Base-by-base conservation (phyloP, 1,140 invertebrate genomes). In the Tetramorium simillimum region DNA sequence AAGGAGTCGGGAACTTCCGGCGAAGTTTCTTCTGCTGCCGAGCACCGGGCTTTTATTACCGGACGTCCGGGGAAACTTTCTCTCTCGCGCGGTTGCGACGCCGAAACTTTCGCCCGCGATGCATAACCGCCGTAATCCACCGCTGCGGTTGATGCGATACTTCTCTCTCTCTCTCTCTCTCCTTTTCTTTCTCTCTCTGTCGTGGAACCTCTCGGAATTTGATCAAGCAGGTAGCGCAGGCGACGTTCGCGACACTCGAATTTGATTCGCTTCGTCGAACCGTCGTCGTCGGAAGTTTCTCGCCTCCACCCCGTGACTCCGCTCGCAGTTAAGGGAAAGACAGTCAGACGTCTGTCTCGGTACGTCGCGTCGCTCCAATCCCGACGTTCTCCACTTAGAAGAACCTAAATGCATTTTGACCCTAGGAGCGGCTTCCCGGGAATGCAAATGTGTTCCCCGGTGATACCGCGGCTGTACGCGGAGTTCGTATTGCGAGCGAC, bases 291-390 rank as follows among this genome's bases (percentile, higher is more conserved):
- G 7, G 3, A 72, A 62, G 78, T 65, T 85, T 16, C 28, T 53
- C 24, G 3, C 37, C n/a, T 75, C 2, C 58, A 24, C 5, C 37
- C 18, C 40, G 40, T 24, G 72, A 70, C 62, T 75, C 12, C 18
- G 33, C 62, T 92, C 91, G 51, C 86, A 95, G 95, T 95, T 94
- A 58, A 94, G 94, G 51, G 93, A 94, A 33, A 88, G 94, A 56
- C 87, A 93, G 93, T 94, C 80, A 58, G 37, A 16, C n/a, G 62
- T 67, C 77, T 53, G 67, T 82, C 53, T 53, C 49, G 37, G 24
- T 46, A 53, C 21, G 78, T 70, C 37, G 21, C 21, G 63, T 70
- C 37, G 21, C 33, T 46, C 60, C n/a, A 80, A 72, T 58, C 24
- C 18, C 37, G 65, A 46, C 37, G 51, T 73, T 46, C 65, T 49